Evolutionary conservation across 2,797 vertebrate species (phyloP).

Genomic region (Oreonectes daqikongensis): DNA sequence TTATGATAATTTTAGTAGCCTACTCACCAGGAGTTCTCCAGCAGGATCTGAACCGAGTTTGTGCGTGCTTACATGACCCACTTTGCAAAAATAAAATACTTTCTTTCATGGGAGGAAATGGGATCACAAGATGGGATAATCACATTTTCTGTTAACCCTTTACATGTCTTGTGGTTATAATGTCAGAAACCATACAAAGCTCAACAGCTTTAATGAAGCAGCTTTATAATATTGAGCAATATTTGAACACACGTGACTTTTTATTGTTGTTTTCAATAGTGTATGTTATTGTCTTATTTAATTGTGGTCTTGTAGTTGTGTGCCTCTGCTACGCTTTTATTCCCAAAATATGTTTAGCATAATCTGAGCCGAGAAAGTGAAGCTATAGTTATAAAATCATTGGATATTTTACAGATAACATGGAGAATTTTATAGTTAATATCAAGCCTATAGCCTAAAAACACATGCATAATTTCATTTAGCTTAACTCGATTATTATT

Average conservation of each 20-base stretch:
- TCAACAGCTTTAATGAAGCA: conserved; percentile 23
- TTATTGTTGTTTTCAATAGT: not conserved
- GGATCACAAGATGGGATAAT: conserved; percentile 82
- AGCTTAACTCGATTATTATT: too few relatives aligned
- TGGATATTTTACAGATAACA: not conserved
- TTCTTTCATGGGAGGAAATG: conserved; percentile 69
- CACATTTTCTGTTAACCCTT: conserved; percentile 69
- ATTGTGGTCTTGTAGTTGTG: too few relatives aligned
- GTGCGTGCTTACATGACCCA: conserved; percentile 46
- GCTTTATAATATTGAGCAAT: not conserved
- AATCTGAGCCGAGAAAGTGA: too few relatives aligned
- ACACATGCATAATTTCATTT: too few relatives aligned
- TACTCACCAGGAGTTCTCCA: conserved; percentile 66
- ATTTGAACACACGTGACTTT: not conserved
- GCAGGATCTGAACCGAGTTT: conserved; percentile 30
- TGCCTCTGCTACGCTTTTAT: too few relatives aligned
- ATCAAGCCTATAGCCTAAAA: too few relatives aligned
- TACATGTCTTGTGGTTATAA: conserved; percentile 9
- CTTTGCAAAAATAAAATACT: conserved; percentile 63
- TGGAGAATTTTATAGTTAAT: not conserved
- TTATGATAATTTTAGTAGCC: not conserved
- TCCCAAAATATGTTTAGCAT: not conserved
- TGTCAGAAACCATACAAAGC: conserved; percentile 4
- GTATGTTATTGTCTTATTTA: not conserved
- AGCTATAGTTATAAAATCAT: too few relatives aligned